phyloP scores from a whole-genome alignment of 2,797 vertebrate species.

The Tympanoctomys barrerae region DNA sequence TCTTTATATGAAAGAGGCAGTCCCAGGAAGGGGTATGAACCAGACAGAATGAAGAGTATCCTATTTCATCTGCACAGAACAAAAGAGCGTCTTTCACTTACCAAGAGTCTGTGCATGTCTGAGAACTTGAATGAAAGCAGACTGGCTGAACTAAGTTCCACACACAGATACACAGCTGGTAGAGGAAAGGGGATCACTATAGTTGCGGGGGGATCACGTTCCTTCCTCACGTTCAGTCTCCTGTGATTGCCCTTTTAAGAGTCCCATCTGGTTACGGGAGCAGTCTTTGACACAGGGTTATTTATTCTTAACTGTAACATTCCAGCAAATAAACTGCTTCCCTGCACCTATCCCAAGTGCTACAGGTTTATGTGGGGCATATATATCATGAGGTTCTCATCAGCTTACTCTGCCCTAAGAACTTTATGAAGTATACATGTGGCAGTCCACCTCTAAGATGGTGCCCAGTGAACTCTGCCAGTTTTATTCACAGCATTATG shows the following conservation, averaged over 20 bases:
- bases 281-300: background rate
- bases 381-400: background rate
- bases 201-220: background rate
- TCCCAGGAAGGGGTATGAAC: constrained; percentile 60
- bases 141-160: background rate
- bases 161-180: background rate
- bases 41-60: constrained; percentile 62
- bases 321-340: background rate
- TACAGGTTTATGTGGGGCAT: background rate
- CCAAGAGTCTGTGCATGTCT: background rate
- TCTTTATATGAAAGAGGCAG: constrained; percentile 69
- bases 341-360: background rate
- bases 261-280: background rate
- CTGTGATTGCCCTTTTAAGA: background rate
- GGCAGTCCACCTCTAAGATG: background rate
- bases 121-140: constrained; percentile 40
- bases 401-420: background rate
- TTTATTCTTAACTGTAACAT: background rate
- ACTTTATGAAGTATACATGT: background rate
- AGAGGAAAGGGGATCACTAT: background rate
- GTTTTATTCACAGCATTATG: background rate
- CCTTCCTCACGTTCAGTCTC: background rate
- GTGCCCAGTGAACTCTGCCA: background rate
- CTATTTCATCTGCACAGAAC: constrained; percentile 72
- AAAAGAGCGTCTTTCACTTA: constrained; percentile 57